Conservation (phyloP, 2,113 vertebrate genomes). For the Lepisosteus osseus region DNA sequence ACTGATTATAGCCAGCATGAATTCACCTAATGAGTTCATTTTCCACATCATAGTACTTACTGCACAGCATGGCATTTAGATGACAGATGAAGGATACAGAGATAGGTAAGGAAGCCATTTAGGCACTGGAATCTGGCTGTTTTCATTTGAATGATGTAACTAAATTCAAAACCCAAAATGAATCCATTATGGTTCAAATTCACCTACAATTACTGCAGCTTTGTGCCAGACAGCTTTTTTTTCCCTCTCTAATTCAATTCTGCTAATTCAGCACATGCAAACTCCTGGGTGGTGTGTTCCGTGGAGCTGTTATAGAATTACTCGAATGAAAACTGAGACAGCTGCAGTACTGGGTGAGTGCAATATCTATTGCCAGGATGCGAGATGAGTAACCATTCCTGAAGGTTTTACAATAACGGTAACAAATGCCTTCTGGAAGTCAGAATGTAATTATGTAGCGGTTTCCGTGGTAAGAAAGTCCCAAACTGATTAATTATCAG, state of each 20-base stretch:
- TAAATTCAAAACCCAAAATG: background rate
- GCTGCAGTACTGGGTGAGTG: background rate
- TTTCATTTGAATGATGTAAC: background rate
- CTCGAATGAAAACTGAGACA: background rate
- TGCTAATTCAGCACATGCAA: conserved; percentile 3
- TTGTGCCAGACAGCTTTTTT: background rate
- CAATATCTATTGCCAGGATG: background rate
- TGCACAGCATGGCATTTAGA: background rate
- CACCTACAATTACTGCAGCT: background rate
- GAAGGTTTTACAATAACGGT: conserved; percentile 4
- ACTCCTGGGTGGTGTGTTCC: background rate
- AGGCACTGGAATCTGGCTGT: background rate
- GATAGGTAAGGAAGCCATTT: background rate
- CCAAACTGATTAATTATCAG: conserved; percentile 33
- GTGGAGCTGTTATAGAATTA: background rate
- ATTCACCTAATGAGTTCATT: background rate
- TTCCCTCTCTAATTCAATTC: background rate
- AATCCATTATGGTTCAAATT: background rate
- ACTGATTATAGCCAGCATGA: background rate
- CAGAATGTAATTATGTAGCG: conserved; percentile 18
- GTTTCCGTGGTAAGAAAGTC: conserved; percentile 26
- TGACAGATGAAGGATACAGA: background rate
- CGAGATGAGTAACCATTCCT: conserved; percentile 5
- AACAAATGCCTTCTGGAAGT: conserved; percentile 16
- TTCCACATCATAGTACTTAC: too few species aligned